Evolutionary conservation across 53 echinoderm and acorn worm genomes (phyloP).

Genomic region (Apostichopus leukothele): DNA sequence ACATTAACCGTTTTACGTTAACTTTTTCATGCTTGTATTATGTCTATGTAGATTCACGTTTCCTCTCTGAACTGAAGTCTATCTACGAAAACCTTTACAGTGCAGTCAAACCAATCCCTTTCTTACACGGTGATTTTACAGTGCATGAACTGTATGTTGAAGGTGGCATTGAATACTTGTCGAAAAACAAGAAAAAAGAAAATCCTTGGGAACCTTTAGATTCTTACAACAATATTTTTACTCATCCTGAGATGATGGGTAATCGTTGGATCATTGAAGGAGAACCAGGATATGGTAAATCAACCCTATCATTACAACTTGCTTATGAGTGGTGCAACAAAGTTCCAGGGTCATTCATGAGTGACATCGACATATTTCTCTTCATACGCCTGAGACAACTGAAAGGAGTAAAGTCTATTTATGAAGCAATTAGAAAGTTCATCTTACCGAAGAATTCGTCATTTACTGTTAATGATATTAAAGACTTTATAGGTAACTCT

Average conservation of each 20-base stretch:
- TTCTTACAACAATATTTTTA: not conserved
- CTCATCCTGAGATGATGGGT: not conserved
- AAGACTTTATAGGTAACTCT: not conserved
- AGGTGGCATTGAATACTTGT: not conserved
- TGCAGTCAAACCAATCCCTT: slow-evolving; percentile 5
- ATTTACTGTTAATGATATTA: not conserved
- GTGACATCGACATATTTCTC: not conserved
- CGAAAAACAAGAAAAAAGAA: not conserved
- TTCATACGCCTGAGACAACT: not conserved
- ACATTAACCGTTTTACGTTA: no score
- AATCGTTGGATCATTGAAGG: not conserved
- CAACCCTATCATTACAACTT: not conserved
- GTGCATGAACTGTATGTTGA: not conserved
- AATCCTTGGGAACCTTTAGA: not conserved
- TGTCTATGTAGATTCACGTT: not conserved
- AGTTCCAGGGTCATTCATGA: not conserved
- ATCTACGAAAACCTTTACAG: not conserved
- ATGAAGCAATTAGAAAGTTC: slow-evolving; percentile 2
- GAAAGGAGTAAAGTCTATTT: not conserved
- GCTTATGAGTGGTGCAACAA: not conserved
- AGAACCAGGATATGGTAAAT: slow-evolving; percentile 1
- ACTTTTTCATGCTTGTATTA: no score
- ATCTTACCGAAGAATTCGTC: not conserved
- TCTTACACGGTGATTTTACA: not conserved
- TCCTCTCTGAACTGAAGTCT: not conserved